phyloP scores from a whole-genome alignment of 1,140 invertebrate species.

The Uloborus diversus region DNA sequence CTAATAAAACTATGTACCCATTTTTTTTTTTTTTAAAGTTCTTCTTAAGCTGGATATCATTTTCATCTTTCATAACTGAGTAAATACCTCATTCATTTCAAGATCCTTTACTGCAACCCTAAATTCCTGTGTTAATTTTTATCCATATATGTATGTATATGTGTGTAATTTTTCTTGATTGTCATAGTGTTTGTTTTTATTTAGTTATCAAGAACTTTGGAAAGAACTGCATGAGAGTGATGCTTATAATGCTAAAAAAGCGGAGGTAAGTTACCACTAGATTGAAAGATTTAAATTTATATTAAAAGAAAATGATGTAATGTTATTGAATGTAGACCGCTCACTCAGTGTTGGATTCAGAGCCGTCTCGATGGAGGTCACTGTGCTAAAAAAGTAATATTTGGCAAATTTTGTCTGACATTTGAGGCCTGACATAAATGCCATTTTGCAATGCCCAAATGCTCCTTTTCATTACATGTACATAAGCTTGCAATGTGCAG shows the following conservation, averaged over 20 bases:
- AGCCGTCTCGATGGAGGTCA: too few relatives aligned
- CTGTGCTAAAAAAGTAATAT: not conserved
- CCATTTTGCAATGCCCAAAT: too few relatives aligned
- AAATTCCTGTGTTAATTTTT: not conserved
- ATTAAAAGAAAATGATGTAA: not conserved
- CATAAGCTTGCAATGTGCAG: too few relatives aligned
- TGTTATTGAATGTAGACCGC: not conserved
- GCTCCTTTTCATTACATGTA: too few relatives aligned
- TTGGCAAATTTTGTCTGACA: not conserved
- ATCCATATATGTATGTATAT: not conserved
- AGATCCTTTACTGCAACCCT: not conserved
- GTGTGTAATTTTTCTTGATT: too few relatives aligned
- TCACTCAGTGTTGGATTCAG: too few relatives aligned
- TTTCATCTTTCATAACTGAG: too few relatives aligned
- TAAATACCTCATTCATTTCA: not conserved
- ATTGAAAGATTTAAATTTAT: not conserved
- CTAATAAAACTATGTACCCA: too few relatives aligned
- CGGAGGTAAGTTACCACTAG: slow-evolving; percentile 63
- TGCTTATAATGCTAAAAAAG: slow-evolving; percentile 72
- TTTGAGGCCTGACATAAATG: not conserved
- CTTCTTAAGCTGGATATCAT: too few relatives aligned
- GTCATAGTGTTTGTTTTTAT: not conserved
- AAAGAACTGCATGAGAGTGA: slow-evolving; percentile 72
- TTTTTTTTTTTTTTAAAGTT: too few relatives aligned
- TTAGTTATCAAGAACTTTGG: slow-evolving; percentile 74